Evolutionary conservation across 2,797 vertebrate species (phyloP).

Genomic region (Sebastes itinus): DNA sequence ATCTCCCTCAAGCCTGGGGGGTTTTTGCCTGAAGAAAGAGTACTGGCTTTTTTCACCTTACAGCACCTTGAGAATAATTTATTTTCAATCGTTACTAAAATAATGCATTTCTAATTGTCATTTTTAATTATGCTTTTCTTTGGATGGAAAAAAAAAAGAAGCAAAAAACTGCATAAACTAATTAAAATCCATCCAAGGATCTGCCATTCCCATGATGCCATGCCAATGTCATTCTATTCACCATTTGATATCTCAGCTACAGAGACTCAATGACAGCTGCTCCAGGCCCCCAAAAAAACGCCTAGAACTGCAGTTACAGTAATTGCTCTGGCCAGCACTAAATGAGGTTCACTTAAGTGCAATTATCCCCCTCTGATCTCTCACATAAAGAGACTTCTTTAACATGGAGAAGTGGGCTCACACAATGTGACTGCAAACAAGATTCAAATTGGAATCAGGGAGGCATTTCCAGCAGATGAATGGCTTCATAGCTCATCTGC

Average conservation of each 20-base stretch:
- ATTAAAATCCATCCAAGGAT: slow-evolving; percentile 76
- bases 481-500: slow-evolving; percentile 81
- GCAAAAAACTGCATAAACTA: slow-evolving; percentile 66
- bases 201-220: slow-evolving; percentile 72
- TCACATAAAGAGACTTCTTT: slow-evolving; percentile 82
- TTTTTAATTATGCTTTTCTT: slow-evolving; percentile 77
- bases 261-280: slow-evolving; percentile 76
- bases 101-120: slow-evolving; percentile 75
- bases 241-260: slow-evolving; percentile 74
- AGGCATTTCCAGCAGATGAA: slow-evolving; percentile 82
- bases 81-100: slow-evolving; percentile 75
- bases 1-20: slow-evolving; percentile 63
- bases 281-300: slow-evolving; percentile 68
- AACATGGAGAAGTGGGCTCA: slow-evolving; percentile 79
- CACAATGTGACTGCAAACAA: slow-evolving; percentile 83
- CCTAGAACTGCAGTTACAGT: slow-evolving; percentile 80
- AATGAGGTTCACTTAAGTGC: slow-evolving; percentile 85
- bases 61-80: slow-evolving; percentile 76
- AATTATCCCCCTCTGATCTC: slow-evolving; percentile 85
- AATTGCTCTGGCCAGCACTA: slow-evolving; percentile 84
- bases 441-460: slow-evolving; percentile 83
- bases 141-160: slow-evolving; percentile 40
- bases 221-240: slow-evolving; percentile 77
- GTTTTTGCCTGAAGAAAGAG: slow-evolving; percentile 70
- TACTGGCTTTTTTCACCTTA: slow-evolving; percentile 73